Conservation (phyloP, 2,113 vertebrate species). For the Penelope pileata region DNA sequence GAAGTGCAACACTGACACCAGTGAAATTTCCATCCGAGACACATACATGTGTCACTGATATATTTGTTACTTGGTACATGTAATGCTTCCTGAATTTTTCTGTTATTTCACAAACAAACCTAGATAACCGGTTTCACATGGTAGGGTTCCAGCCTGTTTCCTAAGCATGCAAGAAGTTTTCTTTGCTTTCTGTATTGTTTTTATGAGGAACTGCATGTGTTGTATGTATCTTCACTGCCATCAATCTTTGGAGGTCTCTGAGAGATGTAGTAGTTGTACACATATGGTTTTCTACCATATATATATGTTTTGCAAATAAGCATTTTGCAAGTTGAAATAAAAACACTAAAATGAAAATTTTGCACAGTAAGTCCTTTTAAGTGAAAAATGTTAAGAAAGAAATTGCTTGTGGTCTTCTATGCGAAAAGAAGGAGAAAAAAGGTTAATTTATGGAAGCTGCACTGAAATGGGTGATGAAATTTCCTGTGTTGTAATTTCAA, state of each 20-base stretch:
- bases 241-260: neutral
- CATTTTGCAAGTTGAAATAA: neutral
- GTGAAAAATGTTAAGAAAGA: neutral
- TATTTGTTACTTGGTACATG: neutral
- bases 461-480: neutral
- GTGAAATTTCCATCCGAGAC: neutral
- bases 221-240: neutral
- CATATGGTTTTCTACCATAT: neutral
- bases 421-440: neutral
- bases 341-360: neutral
- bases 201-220: neutral
- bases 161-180: neutral
- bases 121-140: neutral
- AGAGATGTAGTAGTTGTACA: neutral
- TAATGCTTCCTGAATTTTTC: neutral
- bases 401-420: neutral
- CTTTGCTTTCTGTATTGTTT: neutral
- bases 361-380: neutral
- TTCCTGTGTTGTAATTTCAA: neutral
- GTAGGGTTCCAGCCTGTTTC: neutral
- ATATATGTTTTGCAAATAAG: neutral
- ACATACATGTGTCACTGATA: neutral
- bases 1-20: neutral
- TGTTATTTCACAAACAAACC: neutral
- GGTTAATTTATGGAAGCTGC: neutral